Evolutionary conservation across 2,113 vertebrate genomes (phyloP).

Genomic region (Bothrops jararaca): DNA sequence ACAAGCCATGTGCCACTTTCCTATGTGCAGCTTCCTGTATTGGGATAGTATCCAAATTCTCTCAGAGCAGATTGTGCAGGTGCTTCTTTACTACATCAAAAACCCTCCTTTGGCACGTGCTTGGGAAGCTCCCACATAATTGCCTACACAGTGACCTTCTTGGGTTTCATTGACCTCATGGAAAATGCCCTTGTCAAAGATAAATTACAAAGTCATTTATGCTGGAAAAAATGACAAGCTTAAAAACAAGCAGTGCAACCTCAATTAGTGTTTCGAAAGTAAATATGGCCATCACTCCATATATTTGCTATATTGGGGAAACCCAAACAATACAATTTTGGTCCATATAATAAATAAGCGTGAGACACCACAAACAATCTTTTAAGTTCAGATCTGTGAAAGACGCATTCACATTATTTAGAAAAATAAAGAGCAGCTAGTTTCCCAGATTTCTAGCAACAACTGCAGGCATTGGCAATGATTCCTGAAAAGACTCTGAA

Average conservation of each 20-base stretch:
- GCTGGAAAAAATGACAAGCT: background rate
- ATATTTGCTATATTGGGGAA: background rate
- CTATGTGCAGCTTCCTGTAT: background rate
- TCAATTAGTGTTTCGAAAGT: background rate
- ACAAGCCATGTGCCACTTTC: background rate
- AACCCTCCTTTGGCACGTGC: background rate
- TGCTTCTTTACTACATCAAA: background rate
- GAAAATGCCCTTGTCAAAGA: background rate
- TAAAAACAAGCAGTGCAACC: background rate
- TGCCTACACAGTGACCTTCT: background rate
- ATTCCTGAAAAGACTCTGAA: background rate
- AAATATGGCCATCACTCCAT: background rate
- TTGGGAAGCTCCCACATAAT: background rate
- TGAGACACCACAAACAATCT: background rate
- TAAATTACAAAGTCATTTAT: background rate
- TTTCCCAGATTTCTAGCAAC: constrained; percentile 17
- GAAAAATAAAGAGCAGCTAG: constrained; percentile 1
- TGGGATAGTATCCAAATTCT: background rate
- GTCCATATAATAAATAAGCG: background rate
- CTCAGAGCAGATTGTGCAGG: background rate
- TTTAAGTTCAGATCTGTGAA: constrained; percentile 28
- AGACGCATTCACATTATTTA: background rate
- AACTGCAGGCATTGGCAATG: constrained; percentile 14
- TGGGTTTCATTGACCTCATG: background rate
- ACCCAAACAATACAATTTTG: background rate